Conservation (phyloP, 2,113 vertebrate species). For the Leptodactylus fuscus region DNA sequence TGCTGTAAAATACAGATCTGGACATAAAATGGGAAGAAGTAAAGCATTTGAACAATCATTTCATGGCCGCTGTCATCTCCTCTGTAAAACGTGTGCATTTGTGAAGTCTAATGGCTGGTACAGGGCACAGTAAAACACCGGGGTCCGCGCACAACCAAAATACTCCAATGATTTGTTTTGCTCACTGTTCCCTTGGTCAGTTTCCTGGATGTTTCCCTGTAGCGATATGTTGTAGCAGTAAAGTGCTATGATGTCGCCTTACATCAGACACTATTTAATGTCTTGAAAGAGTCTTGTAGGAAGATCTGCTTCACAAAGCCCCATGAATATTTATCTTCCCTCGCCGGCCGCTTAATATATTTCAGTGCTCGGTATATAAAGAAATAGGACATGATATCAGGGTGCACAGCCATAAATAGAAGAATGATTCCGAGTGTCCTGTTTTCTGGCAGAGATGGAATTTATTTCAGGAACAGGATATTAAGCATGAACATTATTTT, state of each 20-base stretch:
- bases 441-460: not conserved
- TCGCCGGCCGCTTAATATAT: not conserved
- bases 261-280: constrained; percentile 3
- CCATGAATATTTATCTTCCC: constrained; percentile 23
- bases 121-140: not conserved
- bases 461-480: too few species aligned
- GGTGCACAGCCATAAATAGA: not conserved
- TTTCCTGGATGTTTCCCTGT: not conserved
- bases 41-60: not conserved
- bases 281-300: not conserved
- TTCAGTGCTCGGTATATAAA: not conserved
- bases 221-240: not conserved
- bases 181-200: not conserved
- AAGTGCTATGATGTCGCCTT: not conserved
- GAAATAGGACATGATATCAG: constrained; percentile 6
- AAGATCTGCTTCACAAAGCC: not conserved
- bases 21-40: not conserved
- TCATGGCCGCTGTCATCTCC: not conserved
- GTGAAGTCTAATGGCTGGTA: not conserved
- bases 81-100: not conserved
- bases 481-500: too few species aligned
- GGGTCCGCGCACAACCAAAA: not conserved
- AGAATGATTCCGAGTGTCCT: not conserved
- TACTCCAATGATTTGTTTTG: not conserved
- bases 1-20: not conserved